These are phyloP conservation scores for Bugulina stolonifera DNA, from an alignment of 2,888 invertebrate species.

Conservation along the genomic window DNA sequence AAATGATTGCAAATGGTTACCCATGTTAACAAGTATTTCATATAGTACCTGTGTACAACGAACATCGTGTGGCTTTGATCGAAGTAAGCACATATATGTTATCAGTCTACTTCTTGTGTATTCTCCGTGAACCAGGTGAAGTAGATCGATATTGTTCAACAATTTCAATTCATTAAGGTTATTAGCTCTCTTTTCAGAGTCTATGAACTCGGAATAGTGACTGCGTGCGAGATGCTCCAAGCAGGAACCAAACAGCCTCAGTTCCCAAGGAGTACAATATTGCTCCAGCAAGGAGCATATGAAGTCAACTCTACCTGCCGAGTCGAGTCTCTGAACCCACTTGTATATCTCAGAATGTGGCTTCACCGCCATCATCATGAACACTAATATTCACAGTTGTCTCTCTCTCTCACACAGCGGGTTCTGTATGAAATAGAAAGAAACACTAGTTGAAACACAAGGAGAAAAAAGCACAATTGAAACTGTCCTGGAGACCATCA, in stretches of 20 bases:
- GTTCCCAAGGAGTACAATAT: conserved; percentile 13
- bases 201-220: not conserved
- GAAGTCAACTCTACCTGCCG: conserved; percentile 9
- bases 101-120: not conserved
- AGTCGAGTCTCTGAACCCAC: not conserved
- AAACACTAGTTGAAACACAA: too few species aligned
- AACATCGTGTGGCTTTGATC: not conserved
- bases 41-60: not conserved
- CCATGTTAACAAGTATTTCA: not conserved
- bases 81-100: not conserved
- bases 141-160: not conserved
- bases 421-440: too few species aligned
- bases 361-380: conserved; percentile 5
- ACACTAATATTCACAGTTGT: not conserved
- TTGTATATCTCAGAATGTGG: not conserved
- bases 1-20: not conserved
- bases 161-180: not conserved
- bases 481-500: too few species aligned
- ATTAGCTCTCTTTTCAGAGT: not conserved
- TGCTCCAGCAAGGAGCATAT: not conserved
- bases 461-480: too few species aligned
- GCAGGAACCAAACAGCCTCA: conserved; percentile 8
- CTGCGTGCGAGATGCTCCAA: not conserved
- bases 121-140: not conserved
- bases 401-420: too few species aligned